Percentiles rank a stretch among this genome's conserved stretches.
Evolutionary conservation across 2,797 vertebrate genomes (phyloP).

Genomic region (Heterohyrax brucei): DNA sequence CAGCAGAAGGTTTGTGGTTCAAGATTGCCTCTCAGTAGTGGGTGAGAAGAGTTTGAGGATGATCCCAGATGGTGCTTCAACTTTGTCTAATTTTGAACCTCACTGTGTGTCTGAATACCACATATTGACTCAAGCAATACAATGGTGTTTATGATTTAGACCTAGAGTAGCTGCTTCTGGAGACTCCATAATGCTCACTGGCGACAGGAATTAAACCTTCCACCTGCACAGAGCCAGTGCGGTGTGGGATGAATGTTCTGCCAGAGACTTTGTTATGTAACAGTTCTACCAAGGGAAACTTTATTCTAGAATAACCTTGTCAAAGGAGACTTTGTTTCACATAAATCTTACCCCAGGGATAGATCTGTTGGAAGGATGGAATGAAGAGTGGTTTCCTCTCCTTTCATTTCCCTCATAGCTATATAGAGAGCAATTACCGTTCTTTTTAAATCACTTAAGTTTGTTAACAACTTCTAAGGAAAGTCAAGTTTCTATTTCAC

Average conservation of each 20-base stretch:
- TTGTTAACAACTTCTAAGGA: conserved; percentile 72
- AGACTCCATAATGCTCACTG: neutral
- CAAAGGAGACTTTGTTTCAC: conserved; percentile 57
- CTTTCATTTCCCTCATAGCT: conserved; percentile 65
- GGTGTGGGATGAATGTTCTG: conserved; percentile 61
- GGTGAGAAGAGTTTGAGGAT: conserved; percentile 22
- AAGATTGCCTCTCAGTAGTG: conserved; percentile 68
- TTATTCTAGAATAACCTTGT: conserved; percentile 83
- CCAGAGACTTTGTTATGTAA: conserved; percentile 79
- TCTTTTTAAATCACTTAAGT: conserved; percentile 56
- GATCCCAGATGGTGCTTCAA: conserved; percentile 68
- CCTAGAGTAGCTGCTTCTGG: conserved; percentile 38
- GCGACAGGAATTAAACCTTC: conserved; percentile 65
- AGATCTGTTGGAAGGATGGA: neutral
- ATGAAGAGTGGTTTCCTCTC: neutral
- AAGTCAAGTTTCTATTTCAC: conserved; percentile 61
- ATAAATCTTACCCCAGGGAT: neutral
- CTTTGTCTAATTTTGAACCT: conserved; percentile 76
- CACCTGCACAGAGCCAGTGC: conserved; percentile 37
- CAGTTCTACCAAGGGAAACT: conserved; percentile 82
- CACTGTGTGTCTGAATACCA: conserved; percentile 58
- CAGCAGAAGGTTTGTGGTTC: conserved; percentile 53
- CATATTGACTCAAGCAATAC: conserved; percentile 61
- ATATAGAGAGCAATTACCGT: conserved; percentile 60
- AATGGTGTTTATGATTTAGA: conserved; percentile 1